A percentile compares a stretch with the other conserved stretches of the same genome.
Conservation (phyloP, 2,113 vertebrate genomes). For the Diphyllodes magnificus region DNA sequence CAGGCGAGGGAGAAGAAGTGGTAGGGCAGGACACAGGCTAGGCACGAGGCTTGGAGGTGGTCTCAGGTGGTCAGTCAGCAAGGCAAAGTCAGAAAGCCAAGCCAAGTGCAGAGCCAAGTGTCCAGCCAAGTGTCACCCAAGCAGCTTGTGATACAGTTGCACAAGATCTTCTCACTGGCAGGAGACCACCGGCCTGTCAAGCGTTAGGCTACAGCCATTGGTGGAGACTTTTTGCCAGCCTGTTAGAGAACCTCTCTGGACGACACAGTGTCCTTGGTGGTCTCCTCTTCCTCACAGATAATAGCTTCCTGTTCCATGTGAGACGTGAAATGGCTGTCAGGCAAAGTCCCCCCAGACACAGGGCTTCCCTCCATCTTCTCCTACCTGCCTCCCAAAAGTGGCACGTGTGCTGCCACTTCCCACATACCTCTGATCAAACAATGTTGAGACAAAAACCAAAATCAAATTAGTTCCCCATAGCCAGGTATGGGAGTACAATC, state of each 20-base stretch:
- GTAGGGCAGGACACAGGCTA: neutral
- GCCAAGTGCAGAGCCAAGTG: neutral
- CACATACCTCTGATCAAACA: neutral
- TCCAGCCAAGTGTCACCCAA: accelerated
- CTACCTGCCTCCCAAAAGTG: neutral
- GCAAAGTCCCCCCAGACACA: neutral
- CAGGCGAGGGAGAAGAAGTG: accelerated
- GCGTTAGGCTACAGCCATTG: accelerated
- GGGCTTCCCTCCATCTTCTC: neutral
- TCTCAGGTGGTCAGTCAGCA: accelerated
- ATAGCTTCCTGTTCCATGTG: neutral
- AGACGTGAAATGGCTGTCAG: neutral
- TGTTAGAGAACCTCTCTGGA: neutral
- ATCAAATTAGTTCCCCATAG: neutral
- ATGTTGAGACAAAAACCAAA: neutral
- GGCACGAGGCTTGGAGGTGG: accelerated
- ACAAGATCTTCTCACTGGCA: too few relatives aligned
- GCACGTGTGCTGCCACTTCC: accelerated
- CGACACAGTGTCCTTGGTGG: too few relatives aligned
- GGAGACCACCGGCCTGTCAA: accelerated
- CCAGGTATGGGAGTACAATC: neutral
- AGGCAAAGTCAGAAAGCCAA: neutral
- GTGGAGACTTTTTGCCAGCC: accelerated
- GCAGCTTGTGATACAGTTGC: accelerated
- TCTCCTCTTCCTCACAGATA: too few relatives aligned